Percentiles rank a stretch among this genome's conserved stretches.
These are phyloP conservation scores for Pseudobourletiella spinata DNA, from an alignment of 1,140 invertebrate species.

Conservation along the genomic window DNA sequence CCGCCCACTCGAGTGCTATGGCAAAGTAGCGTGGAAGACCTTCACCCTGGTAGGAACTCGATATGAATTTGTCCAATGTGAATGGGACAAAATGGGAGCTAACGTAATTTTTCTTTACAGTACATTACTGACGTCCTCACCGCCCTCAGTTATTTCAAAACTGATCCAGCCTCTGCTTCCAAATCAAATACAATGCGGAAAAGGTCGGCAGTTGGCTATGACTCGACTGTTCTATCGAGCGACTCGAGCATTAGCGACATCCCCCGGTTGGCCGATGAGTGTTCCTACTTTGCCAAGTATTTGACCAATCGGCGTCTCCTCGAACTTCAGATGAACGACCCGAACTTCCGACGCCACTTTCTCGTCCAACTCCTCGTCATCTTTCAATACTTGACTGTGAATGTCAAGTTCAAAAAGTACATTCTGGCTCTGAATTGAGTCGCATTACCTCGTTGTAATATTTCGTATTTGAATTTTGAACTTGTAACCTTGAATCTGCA, in stretches of 20 bases:
- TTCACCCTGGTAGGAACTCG: conserved; percentile 68
- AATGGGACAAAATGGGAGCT: too few species aligned
- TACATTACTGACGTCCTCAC: conserved; percentile 74
- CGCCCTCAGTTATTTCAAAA: conserved; percentile 80
- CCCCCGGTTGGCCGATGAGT: conserved; percentile 28
- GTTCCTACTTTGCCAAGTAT: conserved; percentile 89
- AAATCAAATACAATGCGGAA: too few species aligned
- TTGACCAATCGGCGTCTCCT: conserved; percentile 94
- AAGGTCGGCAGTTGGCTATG: too few species aligned
- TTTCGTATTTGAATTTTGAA: conserved; percentile 17
- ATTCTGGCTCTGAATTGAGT: too few species aligned
- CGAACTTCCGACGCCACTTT: conserved; percentile 90
- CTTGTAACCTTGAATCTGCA: conserved; percentile 42
- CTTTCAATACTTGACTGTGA: conserved; percentile 85
- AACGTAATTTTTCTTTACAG: conserved; percentile 47
- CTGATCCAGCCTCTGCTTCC: conserved; percentile 59
- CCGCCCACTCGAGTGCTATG: conserved; percentile 87
- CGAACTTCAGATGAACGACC: conserved; percentile 89
- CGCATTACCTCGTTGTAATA: too few species aligned
- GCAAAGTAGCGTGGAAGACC: conserved; percentile 82
- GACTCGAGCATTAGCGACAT: conserved; percentile 37
- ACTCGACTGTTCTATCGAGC: too few species aligned
- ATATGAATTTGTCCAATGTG: conserved; percentile 16
- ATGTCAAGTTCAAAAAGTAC: conserved; percentile 89
- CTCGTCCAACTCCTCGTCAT: conserved; percentile 91